Evolutionary conservation across 2,797 vertebrate species (phyloP).

Genomic region (Epinephelus coioides): DNA sequence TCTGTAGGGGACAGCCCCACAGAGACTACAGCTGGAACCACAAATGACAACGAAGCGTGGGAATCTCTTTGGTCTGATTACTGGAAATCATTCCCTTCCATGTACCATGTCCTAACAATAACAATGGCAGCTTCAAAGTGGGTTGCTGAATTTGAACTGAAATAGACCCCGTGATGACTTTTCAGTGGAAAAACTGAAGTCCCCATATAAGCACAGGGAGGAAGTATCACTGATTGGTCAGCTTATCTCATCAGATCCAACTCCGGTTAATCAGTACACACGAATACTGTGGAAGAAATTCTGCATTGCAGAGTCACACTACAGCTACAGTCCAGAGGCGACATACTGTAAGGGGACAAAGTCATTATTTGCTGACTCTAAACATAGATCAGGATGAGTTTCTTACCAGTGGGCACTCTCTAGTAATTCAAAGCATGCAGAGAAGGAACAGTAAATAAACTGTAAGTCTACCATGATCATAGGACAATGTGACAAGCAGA

Average conservation of each 20-base stretch:
- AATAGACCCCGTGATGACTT: conserved; percentile 26
- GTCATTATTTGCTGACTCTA: conserved; percentile 55
- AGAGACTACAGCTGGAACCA: conserved; percentile 79
- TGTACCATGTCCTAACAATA: conserved; percentile 10
- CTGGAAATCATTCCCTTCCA: conserved; percentile 22
- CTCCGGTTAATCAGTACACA: conserved; percentile 56
- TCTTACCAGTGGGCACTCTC: not conserved
- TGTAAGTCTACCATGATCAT: not conserved
- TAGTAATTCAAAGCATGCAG: not conserved
- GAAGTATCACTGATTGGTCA: conserved; percentile 38
- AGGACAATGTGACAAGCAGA: not conserved
- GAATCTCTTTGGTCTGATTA: conserved; percentile 64
- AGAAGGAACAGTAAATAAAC: not conserved
- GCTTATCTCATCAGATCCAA: conserved; percentile 46
- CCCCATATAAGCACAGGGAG: conserved; percentile 8
- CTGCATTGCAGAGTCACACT: not conserved
- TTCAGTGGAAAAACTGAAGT: conserved; percentile 27
- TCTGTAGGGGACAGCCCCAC: conserved; percentile 57
- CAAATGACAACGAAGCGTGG: conserved; percentile 70
- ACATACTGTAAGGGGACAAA: conserved; percentile 21
- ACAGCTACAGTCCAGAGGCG: conserved; percentile 5
- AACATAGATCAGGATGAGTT: conserved; percentile 23
- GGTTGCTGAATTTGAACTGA: conserved; percentile 46
- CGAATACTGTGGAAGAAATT: conserved; percentile 16
- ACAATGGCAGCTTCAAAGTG: conserved; percentile 41